phyloP scores from a whole-genome alignment of 1,140 invertebrate genomes.

The Cyphomyrmex costatus region DNA sequence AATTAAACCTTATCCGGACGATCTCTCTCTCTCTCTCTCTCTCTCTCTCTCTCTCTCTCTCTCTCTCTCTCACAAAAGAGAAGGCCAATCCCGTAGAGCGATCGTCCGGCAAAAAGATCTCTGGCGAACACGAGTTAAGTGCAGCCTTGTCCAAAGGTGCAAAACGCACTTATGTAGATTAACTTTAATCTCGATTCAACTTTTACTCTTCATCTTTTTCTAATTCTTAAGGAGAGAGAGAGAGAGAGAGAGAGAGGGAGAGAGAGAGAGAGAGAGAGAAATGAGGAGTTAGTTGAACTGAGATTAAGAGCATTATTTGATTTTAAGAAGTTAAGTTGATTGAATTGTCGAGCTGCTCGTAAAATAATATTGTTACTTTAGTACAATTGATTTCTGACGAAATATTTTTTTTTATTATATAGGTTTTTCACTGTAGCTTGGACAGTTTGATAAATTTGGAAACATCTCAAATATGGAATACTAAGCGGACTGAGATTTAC shows the following conservation, averaged over 20 bases:
- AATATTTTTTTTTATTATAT: not conserved
- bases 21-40: not conserved
- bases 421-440: not conserved
- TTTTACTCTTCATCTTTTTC: too few species aligned
- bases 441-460: not conserved
- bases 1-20: constrained; percentile 41
- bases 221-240: too few species aligned
- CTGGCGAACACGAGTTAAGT: not conserved
- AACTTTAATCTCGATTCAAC: too few species aligned
- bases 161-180: not conserved
- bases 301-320: not conserved
- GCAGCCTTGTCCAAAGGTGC: constrained; percentile 1
- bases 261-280: too few species aligned
- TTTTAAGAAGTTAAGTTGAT: not conserved
- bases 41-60: constrained; percentile 6
- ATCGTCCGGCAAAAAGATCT: not conserved
- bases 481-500: not conserved
- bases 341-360: not conserved
- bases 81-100: not conserved
- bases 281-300: too few species aligned
- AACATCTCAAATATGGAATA: not conserved
- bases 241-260: too few species aligned
- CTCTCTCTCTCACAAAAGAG: not conserved
- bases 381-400: not conserved
- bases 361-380: not conserved